phyloP scores from a whole-genome alignment of 2,797 vertebrate species.

The Ispidina lecontei region DNA sequence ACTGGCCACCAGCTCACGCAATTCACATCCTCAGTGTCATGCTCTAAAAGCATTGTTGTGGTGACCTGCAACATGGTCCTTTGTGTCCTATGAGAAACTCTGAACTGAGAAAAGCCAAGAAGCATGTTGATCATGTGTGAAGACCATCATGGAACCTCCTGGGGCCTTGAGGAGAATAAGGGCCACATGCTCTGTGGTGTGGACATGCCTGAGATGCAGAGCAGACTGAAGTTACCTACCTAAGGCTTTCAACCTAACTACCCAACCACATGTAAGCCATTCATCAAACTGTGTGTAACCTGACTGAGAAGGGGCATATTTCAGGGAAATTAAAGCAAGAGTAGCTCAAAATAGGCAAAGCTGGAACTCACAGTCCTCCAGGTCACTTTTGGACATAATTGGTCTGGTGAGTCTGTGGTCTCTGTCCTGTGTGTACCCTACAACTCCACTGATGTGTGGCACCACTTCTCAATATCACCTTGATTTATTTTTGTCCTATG shows the following conservation, averaged over 20 bases:
- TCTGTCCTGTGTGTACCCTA: background rate
- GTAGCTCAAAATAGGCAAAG: background rate
- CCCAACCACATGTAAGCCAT: fast-evolving
- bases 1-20: background rate
- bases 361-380: background rate
- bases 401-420: background rate
- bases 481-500: background rate
- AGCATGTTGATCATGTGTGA: background rate
- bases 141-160: background rate
- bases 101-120: background rate
- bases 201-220: background rate
- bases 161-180: background rate
- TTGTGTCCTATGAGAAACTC: background rate
- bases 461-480: background rate
- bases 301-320: background rate
- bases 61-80: background rate
- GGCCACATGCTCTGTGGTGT: background rate
- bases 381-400: background rate
- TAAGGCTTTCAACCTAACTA: background rate
- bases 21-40: fast-evolving
- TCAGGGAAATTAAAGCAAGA: background rate
- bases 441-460: background rate
- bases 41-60: background rate
- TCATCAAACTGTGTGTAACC: background rate
- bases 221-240: background rate